Conservation (phyloP, 2,113 vertebrate genomes). For the Colistium nudipinnis region DNA sequence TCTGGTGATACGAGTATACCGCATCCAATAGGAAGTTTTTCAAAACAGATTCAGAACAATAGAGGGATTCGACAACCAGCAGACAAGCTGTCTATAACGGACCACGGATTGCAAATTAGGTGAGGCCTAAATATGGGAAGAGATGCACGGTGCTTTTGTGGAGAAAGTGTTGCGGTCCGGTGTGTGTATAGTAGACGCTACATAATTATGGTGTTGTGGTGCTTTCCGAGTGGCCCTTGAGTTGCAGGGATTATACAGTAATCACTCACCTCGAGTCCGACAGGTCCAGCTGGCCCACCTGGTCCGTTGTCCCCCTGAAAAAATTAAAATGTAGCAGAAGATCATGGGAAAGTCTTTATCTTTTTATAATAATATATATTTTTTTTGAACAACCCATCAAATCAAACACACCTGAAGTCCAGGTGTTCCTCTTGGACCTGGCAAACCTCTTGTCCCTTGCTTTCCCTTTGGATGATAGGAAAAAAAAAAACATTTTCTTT, state of each 20-base stretch:
- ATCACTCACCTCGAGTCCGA: conserved; percentile 90
- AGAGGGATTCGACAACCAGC: conserved; percentile 42
- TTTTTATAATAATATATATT: conserved; percentile 6
- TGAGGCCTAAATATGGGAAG: conserved; percentile 25
- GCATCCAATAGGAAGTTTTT: conserved; percentile 30
- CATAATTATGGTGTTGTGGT: conserved; percentile 5
- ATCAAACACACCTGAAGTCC: conserved; percentile 87
- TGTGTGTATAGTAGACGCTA: conserved; percentile 4
- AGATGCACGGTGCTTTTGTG: neutral
- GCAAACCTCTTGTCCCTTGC: conserved; percentile 89
- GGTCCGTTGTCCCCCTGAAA: conserved; percentile 92
- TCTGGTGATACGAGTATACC: conserved; percentile 33
- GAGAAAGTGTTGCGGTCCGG: conserved; percentile 2
- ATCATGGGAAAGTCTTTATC: neutral
- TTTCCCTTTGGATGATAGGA: conserved; percentile 84
- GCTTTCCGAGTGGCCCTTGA: conserved; percentile 18
- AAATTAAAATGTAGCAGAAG: conserved; percentile 1
- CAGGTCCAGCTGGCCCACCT: conserved; percentile 84
- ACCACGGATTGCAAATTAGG: conserved; percentile 1
- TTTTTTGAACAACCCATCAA: neutral
- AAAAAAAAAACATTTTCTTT: conserved; percentile 10
- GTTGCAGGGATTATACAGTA: conserved; percentile 28
- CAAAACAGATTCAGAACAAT: conserved; percentile 58
- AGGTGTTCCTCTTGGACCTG: conserved; percentile 87
- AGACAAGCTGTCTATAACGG: neutral